Conservation (phyloP, 2,888 invertebrate species). For the Scaptomyza polygonia region DNA sequence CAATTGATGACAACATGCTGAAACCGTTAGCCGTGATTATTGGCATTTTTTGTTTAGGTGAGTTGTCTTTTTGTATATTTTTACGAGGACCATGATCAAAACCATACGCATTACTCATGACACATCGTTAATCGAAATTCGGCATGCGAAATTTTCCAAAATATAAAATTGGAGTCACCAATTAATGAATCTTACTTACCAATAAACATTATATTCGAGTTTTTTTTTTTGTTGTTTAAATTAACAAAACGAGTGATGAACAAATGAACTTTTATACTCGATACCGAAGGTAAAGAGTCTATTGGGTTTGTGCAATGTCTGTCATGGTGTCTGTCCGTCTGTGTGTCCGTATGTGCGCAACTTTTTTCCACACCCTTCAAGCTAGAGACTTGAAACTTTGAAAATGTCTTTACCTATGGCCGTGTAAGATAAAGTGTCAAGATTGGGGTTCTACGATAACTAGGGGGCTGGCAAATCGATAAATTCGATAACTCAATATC, state of each 20-base stretch:
- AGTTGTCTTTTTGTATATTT: conserved; percentile 46
- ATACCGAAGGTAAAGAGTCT: too few relatives aligned
- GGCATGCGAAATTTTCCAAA: conserved; percentile 48
- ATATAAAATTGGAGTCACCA: neutral
- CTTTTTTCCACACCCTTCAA: too few relatives aligned
- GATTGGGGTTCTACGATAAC: too few relatives aligned
- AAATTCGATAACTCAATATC: too few relatives aligned
- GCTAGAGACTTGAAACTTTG: too few relatives aligned
- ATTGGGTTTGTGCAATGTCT: too few relatives aligned
- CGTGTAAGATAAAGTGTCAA: too few relatives aligned
- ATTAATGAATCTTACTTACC: conserved; percentile 60
- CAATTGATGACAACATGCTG: conserved; percentile 78
- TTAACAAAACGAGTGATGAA: conserved; percentile 29
- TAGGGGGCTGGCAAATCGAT: too few relatives aligned
- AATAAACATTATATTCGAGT: conserved; percentile 40
- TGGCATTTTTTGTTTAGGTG: conserved; percentile 80
- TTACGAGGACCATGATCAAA: neutral
- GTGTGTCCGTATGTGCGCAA: too few relatives aligned
- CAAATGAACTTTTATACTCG: conserved; percentile 10
- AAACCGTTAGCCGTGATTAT: conserved; percentile 76
- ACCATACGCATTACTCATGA: conserved; percentile 53
- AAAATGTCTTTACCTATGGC: too few relatives aligned
- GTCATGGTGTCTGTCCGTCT: too few relatives aligned
- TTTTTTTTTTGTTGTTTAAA: conserved; percentile 43
- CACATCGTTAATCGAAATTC: conserved; percentile 57